Evolutionary conservation across 1,140 invertebrate genomes (phyloP), one percentile per base, ranked within the genome.

Genomic region (Drosophila neocordata): DNA sequence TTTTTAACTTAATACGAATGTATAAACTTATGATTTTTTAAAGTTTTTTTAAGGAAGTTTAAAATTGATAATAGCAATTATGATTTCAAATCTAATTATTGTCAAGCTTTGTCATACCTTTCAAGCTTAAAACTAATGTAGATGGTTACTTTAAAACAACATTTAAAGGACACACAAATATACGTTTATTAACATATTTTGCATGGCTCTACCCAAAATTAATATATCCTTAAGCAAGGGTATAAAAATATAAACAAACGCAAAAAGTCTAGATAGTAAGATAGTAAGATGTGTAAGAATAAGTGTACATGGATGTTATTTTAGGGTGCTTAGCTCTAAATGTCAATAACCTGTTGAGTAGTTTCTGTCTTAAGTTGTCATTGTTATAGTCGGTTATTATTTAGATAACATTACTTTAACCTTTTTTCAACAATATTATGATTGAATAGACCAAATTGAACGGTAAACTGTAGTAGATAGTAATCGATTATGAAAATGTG

Each of bases 301-400:
- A 18, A 62, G 15, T 73, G 31, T 34, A n/a, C 64, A 11, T 41
- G 15, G 13, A 3, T 52, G 44, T 55, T 24, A 57, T 24, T 66
- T 74, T 75, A 31, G 38, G 12, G 13, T 35, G 31, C 22, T 9
- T 22, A 22, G 7, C 2, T 31, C 57, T 12, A 22, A 65, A 62
- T 56, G 66, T 51, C 65, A 80, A 70, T 82, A 77, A 82, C 79
- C 79, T 82, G 79, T 81, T 81, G 79, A 58, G 13, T 18, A 37
- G 27, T 44, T 34, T 53, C 13, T 37, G 20, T 37, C 37, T 38
- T 13, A 24, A 41, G 11, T 59, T 22, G 57, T 15, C 13, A 38
- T 24, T 61, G n/a, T 18, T 12, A n/a, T n/a, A 13, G 9, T 44
- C 41, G 2, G 22, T 35, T 51, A 18, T 52, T 15, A 13, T n/a